These are phyloP conservation scores for Fragum fragum DNA, from an alignment of 2,888 invertebrate genomes.

Conservation along the genomic window DNA sequence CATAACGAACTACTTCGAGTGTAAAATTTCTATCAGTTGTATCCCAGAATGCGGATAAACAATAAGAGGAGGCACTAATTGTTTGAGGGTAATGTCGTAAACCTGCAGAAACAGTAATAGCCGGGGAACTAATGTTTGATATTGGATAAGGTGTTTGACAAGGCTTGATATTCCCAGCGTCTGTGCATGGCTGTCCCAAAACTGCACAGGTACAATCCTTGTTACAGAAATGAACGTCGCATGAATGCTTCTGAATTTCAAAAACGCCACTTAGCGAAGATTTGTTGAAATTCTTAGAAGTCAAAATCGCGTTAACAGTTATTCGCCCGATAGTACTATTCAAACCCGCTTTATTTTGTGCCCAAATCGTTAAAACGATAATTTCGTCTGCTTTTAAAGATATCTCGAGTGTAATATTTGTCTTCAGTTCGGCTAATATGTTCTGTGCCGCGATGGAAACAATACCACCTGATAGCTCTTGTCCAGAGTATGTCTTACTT, in stretches of 20 bases:
- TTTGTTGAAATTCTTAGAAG: not conserved
- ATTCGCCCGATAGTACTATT: conserved; percentile 41
- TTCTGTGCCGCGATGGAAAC: not conserved
- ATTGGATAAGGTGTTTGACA: not conserved
- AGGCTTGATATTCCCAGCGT: not conserved
- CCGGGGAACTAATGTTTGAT: not conserved
- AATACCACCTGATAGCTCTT: conserved; percentile 55
- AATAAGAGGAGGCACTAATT: conserved; percentile 38
- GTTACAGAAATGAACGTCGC: conserved; percentile 61
- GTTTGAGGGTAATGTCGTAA: not conserved
- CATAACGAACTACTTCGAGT: conserved; percentile 39
- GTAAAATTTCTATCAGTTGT: not conserved
- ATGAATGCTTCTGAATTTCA: conserved; percentile 59
- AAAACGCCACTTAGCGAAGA: not conserved
- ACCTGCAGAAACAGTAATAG: conserved; percentile 5
- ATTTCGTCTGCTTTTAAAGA: conserved; percentile 33
- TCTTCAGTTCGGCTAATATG: conserved; percentile 7
- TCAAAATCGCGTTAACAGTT: conserved; percentile 27
- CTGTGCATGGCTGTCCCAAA: conserved; percentile 61
- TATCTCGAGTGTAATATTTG: conserved; percentile 15
- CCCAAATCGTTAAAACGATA: conserved; percentile 64
- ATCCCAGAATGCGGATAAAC: conserved; percentile 32
- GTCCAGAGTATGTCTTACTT: conserved; percentile 54
- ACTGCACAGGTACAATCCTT: conserved; percentile 65
- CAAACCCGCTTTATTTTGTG: conserved; percentile 63